phyloP scores from a whole-genome alignment of 2,888 invertebrate genomes.

The Diachrysia chrysitis region DNA sequence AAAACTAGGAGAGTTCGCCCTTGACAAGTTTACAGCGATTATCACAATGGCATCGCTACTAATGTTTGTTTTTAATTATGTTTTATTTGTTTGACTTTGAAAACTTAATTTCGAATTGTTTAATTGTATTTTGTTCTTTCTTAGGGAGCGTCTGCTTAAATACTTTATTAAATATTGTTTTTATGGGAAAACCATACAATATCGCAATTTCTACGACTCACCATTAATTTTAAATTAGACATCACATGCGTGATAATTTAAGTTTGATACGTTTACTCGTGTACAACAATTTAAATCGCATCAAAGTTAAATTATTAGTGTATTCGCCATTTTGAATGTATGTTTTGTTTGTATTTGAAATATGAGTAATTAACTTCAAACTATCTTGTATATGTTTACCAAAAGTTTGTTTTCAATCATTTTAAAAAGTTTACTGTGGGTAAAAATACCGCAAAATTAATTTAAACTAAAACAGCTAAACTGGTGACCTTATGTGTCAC shows the following conservation, averaged over 20 bases:
- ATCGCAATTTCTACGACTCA: not conserved
- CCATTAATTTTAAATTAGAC: not conserved
- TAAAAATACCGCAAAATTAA: slow-evolving; percentile 32
- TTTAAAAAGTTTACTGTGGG: too few relatives aligned
- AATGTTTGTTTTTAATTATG: slow-evolving; percentile 57
- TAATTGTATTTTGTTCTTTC: not conserved
- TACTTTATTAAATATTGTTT: not conserved
- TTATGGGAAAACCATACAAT: not conserved
- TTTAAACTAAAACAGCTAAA: slow-evolving; percentile 16
- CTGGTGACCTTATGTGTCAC: slow-evolving; percentile 31
- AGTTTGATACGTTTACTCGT: not conserved
- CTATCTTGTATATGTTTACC: slow-evolving; percentile 11
- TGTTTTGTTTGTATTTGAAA: not conserved
- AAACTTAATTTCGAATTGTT: slow-evolving; percentile 43
- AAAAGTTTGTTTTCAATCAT: not conserved
- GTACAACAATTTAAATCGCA: not conserved
- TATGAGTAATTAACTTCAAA: not conserved
- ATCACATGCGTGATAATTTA: not conserved
- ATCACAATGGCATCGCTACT: slow-evolving; percentile 54
- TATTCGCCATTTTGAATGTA: too few relatives aligned
- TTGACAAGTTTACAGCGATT: slow-evolving; percentile 72
- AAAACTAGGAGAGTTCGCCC: slow-evolving; percentile 74
- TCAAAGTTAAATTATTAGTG: not conserved
- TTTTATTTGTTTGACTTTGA: slow-evolving; percentile 58
- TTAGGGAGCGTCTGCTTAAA: not conserved